Evolutionary conservation across 2,888 invertebrate genomes (phyloP).

Genomic region (Tachina fera): DNA sequence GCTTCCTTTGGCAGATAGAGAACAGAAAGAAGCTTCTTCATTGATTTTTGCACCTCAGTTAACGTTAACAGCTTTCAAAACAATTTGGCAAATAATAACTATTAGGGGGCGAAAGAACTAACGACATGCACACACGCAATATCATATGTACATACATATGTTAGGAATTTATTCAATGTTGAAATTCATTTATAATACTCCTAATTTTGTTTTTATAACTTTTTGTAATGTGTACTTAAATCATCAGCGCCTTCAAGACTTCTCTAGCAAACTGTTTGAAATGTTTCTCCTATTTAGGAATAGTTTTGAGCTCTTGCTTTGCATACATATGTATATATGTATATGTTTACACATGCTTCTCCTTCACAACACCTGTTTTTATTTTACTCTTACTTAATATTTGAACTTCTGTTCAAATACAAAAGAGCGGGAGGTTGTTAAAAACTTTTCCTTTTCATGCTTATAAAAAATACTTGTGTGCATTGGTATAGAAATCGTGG

Average conservation of each 20-base stretch:
- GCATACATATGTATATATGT: background rate
- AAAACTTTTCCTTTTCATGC: conserved; percentile 35
- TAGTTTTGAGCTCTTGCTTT: background rate
- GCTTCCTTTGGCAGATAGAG: conserved; percentile 60
- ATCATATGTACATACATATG: conserved; percentile 59
- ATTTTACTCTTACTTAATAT: conserved; percentile 5
- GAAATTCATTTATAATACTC: conserved; percentile 17
- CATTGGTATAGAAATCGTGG: conserved; percentile 1
- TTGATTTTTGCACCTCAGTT: conserved; percentile 68
- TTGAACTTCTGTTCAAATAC: conserved; percentile 31
- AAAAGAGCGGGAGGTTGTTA: conserved; percentile 28
- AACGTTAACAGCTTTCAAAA: conserved; percentile 54
- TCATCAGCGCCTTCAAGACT: conserved; percentile 12
- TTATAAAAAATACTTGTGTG: background rate
- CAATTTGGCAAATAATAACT: conserved; percentile 50
- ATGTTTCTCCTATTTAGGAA: conserved; percentile 36
- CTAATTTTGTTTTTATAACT: conserved; percentile 31
- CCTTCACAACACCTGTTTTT: conserved; percentile 58
- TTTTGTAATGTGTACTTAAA: background rate
- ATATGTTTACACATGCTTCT: conserved; percentile 1
- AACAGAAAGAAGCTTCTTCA: conserved; percentile 73
- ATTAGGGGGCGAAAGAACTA: conserved; percentile 69
- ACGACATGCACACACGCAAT: conserved; percentile 80
- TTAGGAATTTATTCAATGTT: conserved; percentile 20
- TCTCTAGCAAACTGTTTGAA: conserved; percentile 43